phyloP scores from a whole-genome alignment of 2,888 invertebrate genomes.

The Muschampia plurimacula region DNA sequence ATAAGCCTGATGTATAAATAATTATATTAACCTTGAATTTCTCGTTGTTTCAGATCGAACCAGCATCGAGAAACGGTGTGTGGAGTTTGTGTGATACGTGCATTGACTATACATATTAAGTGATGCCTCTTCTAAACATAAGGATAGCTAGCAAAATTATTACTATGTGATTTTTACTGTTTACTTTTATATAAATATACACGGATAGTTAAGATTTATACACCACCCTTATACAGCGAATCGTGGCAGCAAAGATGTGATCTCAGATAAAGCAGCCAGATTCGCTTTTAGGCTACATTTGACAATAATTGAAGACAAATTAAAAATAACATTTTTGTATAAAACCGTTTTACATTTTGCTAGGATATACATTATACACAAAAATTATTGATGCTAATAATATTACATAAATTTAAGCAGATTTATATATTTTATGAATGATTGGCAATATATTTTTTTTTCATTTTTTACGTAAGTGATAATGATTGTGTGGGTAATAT shows the following conservation, averaged over 20 bases:
- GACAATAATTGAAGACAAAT: conserved; percentile 13
- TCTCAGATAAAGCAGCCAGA: conserved; percentile 69
- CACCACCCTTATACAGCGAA: conserved; percentile 48
- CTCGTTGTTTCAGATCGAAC: conserved; percentile 69
- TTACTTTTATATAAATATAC: conserved; percentile 59
- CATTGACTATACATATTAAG: conserved; percentile 58
- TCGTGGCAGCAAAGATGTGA: conserved; percentile 72
- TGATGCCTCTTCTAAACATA: conserved; percentile 63
- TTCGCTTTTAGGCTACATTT: conserved; percentile 41
- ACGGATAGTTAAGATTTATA: conserved; percentile 61
- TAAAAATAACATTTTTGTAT: conserved; percentile 1
- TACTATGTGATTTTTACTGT: conserved; percentile 77
- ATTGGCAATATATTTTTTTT: not conserved
- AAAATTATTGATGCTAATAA: conserved; percentile 3
- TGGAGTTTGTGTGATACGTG: conserved; percentile 73
- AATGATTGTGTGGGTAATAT: not conserved
- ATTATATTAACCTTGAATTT: conserved; percentile 37
- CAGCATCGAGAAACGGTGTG: conserved; percentile 50
- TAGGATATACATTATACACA: conserved; percentile 8
- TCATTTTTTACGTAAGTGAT: not conserved
- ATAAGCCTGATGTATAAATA: not conserved
- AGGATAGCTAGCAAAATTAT: conserved; percentile 79
- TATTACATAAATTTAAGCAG: not conserved
- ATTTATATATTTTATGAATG: not conserved
- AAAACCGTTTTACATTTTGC: not conserved